These are phyloP conservation scores for Helleia helle DNA, from an alignment of 2,888 invertebrate species.

Conservation along the genomic window DNA sequence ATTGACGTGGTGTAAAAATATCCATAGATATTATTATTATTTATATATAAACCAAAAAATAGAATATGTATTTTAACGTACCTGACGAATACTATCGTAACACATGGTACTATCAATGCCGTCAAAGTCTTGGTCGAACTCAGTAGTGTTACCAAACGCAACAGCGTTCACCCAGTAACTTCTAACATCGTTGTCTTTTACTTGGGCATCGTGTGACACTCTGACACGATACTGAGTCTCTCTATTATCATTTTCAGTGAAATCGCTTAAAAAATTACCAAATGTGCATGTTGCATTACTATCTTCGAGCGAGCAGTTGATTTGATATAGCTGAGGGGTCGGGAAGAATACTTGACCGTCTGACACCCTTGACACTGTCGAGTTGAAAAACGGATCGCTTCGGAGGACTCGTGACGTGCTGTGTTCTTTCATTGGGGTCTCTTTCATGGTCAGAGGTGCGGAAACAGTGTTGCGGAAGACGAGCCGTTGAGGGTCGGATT, in stretches of 20 bases:
- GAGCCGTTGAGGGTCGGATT: slow-evolving; percentile 39
- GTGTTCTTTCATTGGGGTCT: slow-evolving; percentile 54
- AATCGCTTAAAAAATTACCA: slow-evolving; percentile 41
- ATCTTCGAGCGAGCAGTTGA: slow-evolving; percentile 43
- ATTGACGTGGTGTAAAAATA: too few species aligned
- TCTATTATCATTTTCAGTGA: slow-evolving; percentile 30
- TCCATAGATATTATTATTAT: too few species aligned
- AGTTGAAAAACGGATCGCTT: slow-evolving; percentile 73
- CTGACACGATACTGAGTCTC: slow-evolving; percentile 37
- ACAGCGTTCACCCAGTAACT: slow-evolving; percentile 50
- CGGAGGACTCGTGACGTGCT: slow-evolving; percentile 68
- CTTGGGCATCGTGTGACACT: slow-evolving; percentile 43
- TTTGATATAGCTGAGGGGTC: slow-evolving; percentile 65
- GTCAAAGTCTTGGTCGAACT: slow-evolving; percentile 37
- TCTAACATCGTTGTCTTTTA: slow-evolving; percentile 34
- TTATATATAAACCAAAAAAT: too few species aligned
- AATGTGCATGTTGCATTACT: slow-evolving; percentile 51
- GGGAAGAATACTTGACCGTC: slow-evolving; percentile 76
- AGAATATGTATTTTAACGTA: too few species aligned
- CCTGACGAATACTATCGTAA: slow-evolving; percentile 43
- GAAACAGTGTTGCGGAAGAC: slow-evolving; percentile 58
- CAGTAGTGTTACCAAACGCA: slow-evolving; percentile 31
- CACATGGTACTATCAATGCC: slow-evolving; percentile 42
- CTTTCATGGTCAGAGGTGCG: slow-evolving; percentile 32
- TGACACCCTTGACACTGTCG: slow-evolving; percentile 72